Base-by-base conservation (phyloP, 2,113 vertebrate species). In the Podilymbus podiceps region DNA sequence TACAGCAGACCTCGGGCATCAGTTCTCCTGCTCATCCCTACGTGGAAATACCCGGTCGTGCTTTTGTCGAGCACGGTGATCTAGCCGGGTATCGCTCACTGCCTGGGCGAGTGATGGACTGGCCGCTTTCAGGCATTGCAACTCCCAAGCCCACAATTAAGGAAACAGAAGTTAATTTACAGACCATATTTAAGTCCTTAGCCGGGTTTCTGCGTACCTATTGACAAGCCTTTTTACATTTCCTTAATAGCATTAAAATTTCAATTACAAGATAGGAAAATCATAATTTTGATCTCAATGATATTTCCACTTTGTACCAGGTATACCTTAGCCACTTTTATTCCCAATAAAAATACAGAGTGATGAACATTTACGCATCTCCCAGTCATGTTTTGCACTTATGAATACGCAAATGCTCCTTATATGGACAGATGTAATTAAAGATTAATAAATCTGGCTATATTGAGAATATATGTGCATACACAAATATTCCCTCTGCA, bases 361-460 rank as follows among this genome's bases (percentile, higher is more conserved):
- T 1, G 6, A 47, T 56, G 47, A 49, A 55, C 1, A 0, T 40
- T 78, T 12, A 56, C 49, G 46, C 50, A 56, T 52, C 55, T 30
- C 7, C 5, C 84, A 62, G 33, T 15, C 55, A 42, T 2, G 24
- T 52, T 67, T 33, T 42, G 60, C 55, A 50, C 49, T 74, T 40
- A n/a, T 9, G 42, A 25, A 55, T 30, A 42, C 0, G 2, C 0
- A 1, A 72, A 40, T 12, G 23, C 33, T 63, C 38, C 75, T 75
- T 22, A 8, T 14, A n/a, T 5, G 58, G 44, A 55, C 12, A 30
- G 18, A 44, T 2, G 13, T 19, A 72, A 90, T 7, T 25, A 66
- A 67, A 69, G 44, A 79, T 77, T 56, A 53, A 50, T 56, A 38
- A 12, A 73, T 52, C 35, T 56, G 47, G 24, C 53, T 75, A 55